Evolutionary conservation across 1,140 invertebrate genomes (phyloP).

Genomic region (Agraylea sexmaculata): DNA sequence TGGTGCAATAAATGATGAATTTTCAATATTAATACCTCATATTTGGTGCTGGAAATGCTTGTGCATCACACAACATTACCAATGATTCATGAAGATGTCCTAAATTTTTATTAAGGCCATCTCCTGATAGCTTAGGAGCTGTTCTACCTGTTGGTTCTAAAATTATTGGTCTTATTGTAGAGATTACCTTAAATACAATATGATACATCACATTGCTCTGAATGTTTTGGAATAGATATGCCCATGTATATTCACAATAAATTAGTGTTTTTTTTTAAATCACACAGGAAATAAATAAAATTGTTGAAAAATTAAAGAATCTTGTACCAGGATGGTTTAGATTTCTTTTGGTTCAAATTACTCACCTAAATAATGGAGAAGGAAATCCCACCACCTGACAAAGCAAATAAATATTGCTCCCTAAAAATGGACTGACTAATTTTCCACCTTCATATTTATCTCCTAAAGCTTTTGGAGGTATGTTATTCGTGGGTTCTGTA

Average conservation of each 20-base stretch:
- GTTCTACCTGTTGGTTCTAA: slow-evolving; percentile 50
- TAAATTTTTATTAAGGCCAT: slow-evolving; percentile 42
- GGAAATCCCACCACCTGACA: slow-evolving; percentile 53
- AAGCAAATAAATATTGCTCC: slow-evolving; percentile 44
- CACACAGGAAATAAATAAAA: background rate
- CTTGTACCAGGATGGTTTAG: background rate
- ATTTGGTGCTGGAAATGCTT: slow-evolving; percentile 45
- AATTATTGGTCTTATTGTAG: slow-evolving; percentile 25
- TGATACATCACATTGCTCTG: background rate
- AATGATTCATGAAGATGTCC: slow-evolving; percentile 24
- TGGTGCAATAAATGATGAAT: background rate
- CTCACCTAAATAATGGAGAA: slow-evolving; percentile 53
- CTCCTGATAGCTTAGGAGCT: slow-evolving; percentile 46
- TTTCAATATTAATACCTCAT: slow-evolving; percentile 31
- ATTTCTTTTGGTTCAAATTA: slow-evolving; percentile 13
- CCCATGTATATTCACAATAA: no score
- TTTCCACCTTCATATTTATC: slow-evolving; percentile 48
- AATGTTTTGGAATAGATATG: no score
- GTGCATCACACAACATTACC: slow-evolving; percentile 52
- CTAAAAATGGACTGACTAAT: slow-evolving; percentile 47
- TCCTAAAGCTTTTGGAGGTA: slow-evolving; percentile 44
- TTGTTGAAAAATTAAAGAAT: background rate
- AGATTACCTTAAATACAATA: background rate
- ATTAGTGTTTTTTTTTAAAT: background rate
- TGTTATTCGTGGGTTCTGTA: slow-evolving; percentile 43